Evolutionary conservation across 2,113 vertebrate species (phyloP).

Genomic region (Clarias gariepinus): DNA sequence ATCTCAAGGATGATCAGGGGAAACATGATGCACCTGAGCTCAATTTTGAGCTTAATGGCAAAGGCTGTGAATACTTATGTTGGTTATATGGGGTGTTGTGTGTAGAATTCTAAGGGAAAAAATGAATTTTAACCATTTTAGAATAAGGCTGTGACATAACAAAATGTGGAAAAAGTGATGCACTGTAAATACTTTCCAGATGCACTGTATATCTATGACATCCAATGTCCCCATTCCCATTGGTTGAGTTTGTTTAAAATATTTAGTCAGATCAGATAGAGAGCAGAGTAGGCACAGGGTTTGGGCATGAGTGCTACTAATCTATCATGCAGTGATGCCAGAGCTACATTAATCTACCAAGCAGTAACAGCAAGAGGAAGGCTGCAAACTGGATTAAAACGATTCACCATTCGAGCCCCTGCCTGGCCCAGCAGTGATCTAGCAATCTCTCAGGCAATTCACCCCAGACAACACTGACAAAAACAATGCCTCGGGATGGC

Average conservation of each 20-base stretch:
- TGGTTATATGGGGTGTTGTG: too few relatives aligned
- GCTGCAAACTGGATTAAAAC: conserved; percentile 37
- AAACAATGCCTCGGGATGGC: neutral
- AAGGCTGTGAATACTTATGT: too few relatives aligned
- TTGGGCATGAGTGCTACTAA: conserved; percentile 13
- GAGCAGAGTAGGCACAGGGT: neutral
- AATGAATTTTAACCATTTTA: too few relatives aligned
- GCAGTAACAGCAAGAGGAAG: neutral
- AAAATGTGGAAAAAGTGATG: too few relatives aligned
- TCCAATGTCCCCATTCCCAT: neutral
- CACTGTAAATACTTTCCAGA: too few relatives aligned
- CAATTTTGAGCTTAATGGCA: too few relatives aligned
- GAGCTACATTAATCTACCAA: conserved; percentile 30
- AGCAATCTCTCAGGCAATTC: conserved; percentile 38
- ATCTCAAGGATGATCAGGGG: too few relatives aligned
- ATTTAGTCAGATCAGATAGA: neutral
- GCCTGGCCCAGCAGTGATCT: conserved; percentile 13
- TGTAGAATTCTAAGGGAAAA: too few relatives aligned
- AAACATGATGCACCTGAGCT: too few relatives aligned
- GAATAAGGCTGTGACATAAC: too few relatives aligned
- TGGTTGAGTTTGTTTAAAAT: neutral
- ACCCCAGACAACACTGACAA: conserved; percentile 3
- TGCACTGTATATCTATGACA: neutral
- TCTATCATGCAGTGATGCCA: conserved; percentile 18
- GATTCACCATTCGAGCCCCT: conserved; percentile 28